A percentile compares a stretch with the other conserved stretches of the same genome.
phyloP scores from a whole-genome alignment of 1,140 invertebrate species.

The Chrysopa pallens region DNA sequence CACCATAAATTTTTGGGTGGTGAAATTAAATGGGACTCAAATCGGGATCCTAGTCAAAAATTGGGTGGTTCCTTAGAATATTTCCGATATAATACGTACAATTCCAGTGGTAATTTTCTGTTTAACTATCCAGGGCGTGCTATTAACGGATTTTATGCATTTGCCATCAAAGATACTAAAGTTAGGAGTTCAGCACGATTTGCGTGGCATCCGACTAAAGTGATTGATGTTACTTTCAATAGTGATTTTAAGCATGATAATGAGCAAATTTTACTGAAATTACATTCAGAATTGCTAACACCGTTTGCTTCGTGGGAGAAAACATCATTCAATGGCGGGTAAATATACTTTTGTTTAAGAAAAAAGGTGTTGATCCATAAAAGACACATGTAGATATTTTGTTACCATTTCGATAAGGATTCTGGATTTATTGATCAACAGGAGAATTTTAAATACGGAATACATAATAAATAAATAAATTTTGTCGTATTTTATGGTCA shows the following conservation, averaged over 20 bases:
- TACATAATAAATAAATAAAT: no score
- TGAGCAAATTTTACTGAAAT: slow-evolving; percentile 19
- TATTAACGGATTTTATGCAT: slow-evolving; percentile 39
- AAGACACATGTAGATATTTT: no score
- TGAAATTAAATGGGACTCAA: slow-evolving; percentile 65
- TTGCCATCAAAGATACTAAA: slow-evolving; percentile 16
- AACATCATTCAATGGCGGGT: slow-evolving; percentile 43
- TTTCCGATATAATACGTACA: slow-evolving; percentile 26
- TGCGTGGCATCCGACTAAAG: slow-evolving; percentile 34
- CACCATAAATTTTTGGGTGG: slow-evolving; percentile 40
- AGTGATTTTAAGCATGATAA: slow-evolving; percentile 27
- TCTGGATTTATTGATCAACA: no score
- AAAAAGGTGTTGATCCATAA: no score
- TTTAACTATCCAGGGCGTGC: slow-evolving; percentile 54
- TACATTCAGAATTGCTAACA: slow-evolving; percentile 37
- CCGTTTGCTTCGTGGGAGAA: slow-evolving; percentile 56
- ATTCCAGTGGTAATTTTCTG: slow-evolving; percentile 37
- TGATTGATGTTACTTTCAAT: slow-evolving; percentile 29
- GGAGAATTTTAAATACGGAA: no score
- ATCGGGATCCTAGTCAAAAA: slow-evolving; percentile 55
- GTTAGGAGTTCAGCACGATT: slow-evolving; percentile 18
- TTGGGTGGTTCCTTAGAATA: slow-evolving; percentile 33
- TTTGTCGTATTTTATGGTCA: no score
- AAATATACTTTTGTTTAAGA: slow-evolving; percentile 8
- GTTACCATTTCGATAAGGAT: no score